Base-by-base conservation (phyloP, 2,888 invertebrate species). In the Ectropis crepuscularia region DNA sequence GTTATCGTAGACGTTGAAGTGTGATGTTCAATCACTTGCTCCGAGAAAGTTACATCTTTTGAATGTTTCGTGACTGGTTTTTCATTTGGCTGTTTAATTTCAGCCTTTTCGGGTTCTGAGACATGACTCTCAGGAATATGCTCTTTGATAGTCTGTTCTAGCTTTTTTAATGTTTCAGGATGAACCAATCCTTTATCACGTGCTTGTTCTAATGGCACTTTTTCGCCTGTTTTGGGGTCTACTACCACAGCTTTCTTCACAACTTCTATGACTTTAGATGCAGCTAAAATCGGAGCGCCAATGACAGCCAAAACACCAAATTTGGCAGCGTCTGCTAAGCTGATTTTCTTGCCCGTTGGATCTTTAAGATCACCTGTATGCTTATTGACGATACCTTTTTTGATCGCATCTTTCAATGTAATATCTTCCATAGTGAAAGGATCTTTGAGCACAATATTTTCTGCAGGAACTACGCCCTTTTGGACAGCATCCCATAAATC, bases 151-250 rank as follows among this genome's bases (percentile, higher is more conserved):
- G 73, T 51, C 62, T 80, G 66, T 53, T 76, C 74, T 65, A 78
- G 73, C 60, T 74, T 67, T 76, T 80, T 77, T 80, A 82, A 75
- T 83, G 82, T 78, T 82, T 88, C 80, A 67, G 86, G 77, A 73
- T 92, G 95, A 66, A 97, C 94, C 58, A 95, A 84, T 12, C 96
- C 96, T 67, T 94, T 93, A 73, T 95, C 93, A 64, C 96, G 93
- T 6, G 97, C 97, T 66, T 95, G 94, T 79, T 96, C 95, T 49
- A 96, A 92, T 11, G 96, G 95, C 69, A 97, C 93, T 73, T 95
- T 94, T 77, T 96, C 94, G 5, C 96, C 96, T 4, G 96, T 95
- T 67, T 94, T 94, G 5, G 97, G 96, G 87, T 98, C 97, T 60
- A 93, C 96, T 51, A 94, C 89, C 5, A 95, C 93, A 77, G 92